Conservation (phyloP, 2,113 vertebrate genomes). For the Centropus unirufus region DNA sequence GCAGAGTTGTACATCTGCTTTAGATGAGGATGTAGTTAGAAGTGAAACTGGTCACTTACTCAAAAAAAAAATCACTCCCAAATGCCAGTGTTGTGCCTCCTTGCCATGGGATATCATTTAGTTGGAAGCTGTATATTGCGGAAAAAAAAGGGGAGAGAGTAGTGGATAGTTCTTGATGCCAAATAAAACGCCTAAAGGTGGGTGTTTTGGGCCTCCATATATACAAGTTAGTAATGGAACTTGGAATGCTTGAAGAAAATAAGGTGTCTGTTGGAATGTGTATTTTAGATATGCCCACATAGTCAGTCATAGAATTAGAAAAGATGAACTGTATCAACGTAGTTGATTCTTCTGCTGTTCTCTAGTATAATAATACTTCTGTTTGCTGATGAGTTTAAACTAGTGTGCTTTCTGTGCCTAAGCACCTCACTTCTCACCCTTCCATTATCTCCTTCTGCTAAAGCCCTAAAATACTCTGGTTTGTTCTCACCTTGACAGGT, state of each 20-base stretch:
- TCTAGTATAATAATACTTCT: not conserved
- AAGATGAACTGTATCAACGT: rapidly evolving
- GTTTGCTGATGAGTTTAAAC: not conserved
- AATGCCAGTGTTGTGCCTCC: not conserved
- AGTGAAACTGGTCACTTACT: not conserved
- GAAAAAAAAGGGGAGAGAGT: not conserved
- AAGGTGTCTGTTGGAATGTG: not conserved
- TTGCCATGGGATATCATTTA: not conserved
- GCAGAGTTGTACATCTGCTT: not conserved
- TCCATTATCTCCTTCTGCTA: rapidly evolving
- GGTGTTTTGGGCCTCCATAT: not conserved
- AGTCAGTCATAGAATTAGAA: not conserved
- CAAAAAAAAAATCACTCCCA: not conserved
- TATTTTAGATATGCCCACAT: not conserved
- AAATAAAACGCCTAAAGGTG: not conserved
- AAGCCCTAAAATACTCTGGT: not conserved
- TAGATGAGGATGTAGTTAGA: not conserved
- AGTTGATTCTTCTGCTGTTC: not conserved
- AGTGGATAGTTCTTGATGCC: not conserved
- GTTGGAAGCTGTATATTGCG: not conserved
- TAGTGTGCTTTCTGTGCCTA: not conserved
- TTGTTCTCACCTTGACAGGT: not conserved
- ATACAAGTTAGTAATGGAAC: not conserved
- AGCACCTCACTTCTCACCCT: not conserved
- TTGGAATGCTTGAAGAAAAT: not conserved